Conservation (phyloP, 2,888 invertebrate genomes). For the Leptopilina drosophilae region DNA sequence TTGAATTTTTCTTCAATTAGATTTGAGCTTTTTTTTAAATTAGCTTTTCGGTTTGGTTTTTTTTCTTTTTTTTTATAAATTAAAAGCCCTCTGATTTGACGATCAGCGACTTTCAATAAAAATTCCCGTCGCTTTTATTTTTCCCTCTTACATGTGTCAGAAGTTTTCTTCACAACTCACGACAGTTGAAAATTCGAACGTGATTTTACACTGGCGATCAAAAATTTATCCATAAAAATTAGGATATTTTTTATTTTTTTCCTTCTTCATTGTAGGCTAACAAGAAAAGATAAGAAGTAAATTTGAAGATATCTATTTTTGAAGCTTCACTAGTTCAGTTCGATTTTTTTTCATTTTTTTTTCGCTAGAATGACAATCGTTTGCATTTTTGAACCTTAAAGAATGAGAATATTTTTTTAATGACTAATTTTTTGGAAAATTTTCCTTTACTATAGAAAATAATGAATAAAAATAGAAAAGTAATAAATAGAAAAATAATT, state of each 20-base stretch:
- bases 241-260: background rate
- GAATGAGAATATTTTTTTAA: background rate
- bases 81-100: conserved; percentile 19
- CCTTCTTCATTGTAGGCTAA: background rate
- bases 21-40: too few relatives aligned
- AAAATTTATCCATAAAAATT: conserved; percentile 28
- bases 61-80: background rate
- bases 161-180: background rate
- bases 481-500: too few relatives aligned
- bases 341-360: background rate
- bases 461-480: too few relatives aligned
- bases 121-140: conserved; percentile 15
- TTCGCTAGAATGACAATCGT: background rate
- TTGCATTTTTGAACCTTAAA: background rate
- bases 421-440: too few relatives aligned
- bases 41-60: too few relatives aligned
- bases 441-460: too few relatives aligned
- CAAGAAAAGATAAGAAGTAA: conserved; percentile 10
- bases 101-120: conserved; percentile 24
- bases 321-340: conserved; percentile 4
- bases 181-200: background rate
- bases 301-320: conserved; percentile 12
- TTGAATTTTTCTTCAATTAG: too few relatives aligned
- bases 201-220: conserved; percentile 14
- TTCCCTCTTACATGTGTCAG: background rate